phyloP scores from a whole-genome alignment of 2,888 invertebrate species.

The Amphipyra berbera region DNA sequence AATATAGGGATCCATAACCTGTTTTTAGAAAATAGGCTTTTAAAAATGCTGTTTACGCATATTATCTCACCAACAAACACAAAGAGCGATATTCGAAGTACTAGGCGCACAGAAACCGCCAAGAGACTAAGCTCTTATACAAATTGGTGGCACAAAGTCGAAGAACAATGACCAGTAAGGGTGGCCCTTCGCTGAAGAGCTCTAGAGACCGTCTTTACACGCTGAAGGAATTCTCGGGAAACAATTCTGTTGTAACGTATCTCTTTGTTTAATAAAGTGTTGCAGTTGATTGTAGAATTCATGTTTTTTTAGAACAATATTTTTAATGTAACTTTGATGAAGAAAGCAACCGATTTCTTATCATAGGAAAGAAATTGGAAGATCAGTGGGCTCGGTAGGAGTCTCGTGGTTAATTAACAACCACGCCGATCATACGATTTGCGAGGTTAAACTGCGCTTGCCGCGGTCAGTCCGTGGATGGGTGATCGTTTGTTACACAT shows the following conservation, averaged over 20 bases:
- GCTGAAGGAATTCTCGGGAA: constrained; percentile 9
- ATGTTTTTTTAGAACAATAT: constrained; percentile 5
- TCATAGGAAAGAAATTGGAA: too few relatives aligned
- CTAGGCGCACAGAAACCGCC: constrained; percentile 42
- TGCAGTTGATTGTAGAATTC: not conserved
- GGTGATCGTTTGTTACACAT: too few relatives aligned
- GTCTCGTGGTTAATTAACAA: too few relatives aligned
- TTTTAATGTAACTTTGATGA: too few relatives aligned
- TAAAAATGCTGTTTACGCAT: constrained; percentile 7
- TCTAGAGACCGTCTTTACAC: constrained; percentile 45
- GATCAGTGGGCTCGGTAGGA: too few relatives aligned
- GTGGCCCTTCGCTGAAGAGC: constrained; percentile 23
- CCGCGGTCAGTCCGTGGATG: too few relatives aligned
- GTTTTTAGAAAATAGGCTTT: too few relatives aligned
- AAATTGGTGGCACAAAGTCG: constrained; percentile 56
- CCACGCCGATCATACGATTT: too few relatives aligned
- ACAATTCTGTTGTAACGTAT: constrained; percentile 15
- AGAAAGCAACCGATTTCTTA: too few relatives aligned
- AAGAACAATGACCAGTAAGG: constrained; percentile 44
- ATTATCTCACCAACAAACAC: constrained; percentile 13
- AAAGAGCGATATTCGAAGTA: constrained; percentile 20
- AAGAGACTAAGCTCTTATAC: constrained; percentile 43
- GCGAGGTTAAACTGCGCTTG: too few relatives aligned
- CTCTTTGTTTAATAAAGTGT: constrained; percentile 14
- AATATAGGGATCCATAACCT: too few relatives aligned